Percentiles rank a stretch among this genome's conserved stretches.
These are phyloP conservation scores for Aegypius monachus DNA, from an alignment of 2,113 vertebrate species.

Conservation along the genomic window DNA sequence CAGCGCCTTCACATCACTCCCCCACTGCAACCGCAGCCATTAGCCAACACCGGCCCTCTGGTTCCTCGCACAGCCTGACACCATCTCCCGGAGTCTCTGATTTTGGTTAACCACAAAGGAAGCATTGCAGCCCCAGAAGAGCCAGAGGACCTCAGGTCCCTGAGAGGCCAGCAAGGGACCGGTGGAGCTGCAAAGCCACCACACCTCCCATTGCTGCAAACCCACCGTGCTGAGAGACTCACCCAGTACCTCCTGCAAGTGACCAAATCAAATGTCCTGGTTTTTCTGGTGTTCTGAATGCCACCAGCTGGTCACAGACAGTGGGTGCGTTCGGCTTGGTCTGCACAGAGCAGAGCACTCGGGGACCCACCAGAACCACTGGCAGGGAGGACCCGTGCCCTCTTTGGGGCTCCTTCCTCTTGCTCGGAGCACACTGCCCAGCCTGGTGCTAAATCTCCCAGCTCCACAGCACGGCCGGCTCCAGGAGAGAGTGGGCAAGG, in stretches of 20 bases:
- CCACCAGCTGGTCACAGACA: background rate
- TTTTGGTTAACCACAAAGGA: slow-evolving; percentile 64
- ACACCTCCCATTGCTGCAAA: background rate
- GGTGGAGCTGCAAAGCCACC: background rate
- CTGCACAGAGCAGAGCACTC: background rate
- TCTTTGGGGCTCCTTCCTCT: background rate
- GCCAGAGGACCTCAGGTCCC: background rate
- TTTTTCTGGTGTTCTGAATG: background rate
- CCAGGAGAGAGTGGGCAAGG: accelerated
- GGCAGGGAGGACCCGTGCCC: background rate
- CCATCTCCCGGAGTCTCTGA: background rate
- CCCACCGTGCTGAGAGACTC: background rate
- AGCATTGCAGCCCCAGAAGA: background rate
- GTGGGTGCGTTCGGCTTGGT: background rate
- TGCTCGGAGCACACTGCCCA: accelerated
- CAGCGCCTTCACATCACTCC: background rate
- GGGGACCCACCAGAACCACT: background rate
- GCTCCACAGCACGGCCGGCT: accelerated
- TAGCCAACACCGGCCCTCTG: background rate
- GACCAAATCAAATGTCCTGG: background rate
- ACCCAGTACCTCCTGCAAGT: background rate
- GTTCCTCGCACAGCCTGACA: background rate
- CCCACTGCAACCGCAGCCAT: background rate
- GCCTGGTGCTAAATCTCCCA: accelerated
- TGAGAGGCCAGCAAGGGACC: background rate